Conservation (phyloP, 2,888 invertebrate genomes). For the Dicranocentrus wangi region DNA sequence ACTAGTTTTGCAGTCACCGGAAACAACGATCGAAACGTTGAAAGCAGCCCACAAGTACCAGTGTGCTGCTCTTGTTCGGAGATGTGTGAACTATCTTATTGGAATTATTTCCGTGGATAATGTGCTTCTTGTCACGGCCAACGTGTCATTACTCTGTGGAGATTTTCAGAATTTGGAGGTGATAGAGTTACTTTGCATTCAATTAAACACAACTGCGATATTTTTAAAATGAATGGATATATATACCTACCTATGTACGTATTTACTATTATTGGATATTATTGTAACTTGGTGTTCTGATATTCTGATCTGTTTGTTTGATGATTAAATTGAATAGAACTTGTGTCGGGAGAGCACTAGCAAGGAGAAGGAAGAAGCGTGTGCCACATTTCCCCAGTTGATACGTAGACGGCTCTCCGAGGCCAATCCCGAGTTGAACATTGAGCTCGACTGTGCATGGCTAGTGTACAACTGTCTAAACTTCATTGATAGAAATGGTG, state of each 20-base stretch:
- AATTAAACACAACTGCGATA: constrained; percentile 5
- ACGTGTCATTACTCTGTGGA: constrained; percentile 73
- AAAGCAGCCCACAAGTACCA: constrained; percentile 85
- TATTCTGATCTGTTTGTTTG: no score
- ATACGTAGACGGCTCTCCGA: constrained; percentile 43
- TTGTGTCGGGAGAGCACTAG: constrained; percentile 33
- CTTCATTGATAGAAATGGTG: constrained; percentile 79
- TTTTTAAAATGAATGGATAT: no score
- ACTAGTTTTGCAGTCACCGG: constrained; percentile 79
- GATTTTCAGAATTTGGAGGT: constrained; percentile 72
- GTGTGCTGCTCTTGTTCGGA: constrained; percentile 81
- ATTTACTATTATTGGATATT: no score
- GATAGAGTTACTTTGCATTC: background rate
- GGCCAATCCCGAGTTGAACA: constrained; percentile 42
- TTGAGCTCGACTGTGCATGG: constrained; percentile 77
- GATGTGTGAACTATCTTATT: constrained; percentile 82
- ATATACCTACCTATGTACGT: no score
- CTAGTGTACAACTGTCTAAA: constrained; percentile 82
- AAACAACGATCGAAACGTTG: constrained; percentile 82
- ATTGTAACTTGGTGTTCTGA: no score
- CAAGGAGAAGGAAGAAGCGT: constrained; percentile 21
- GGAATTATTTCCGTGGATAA: constrained; percentile 80
- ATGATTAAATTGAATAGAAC: no score
- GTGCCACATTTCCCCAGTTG: constrained; percentile 48
- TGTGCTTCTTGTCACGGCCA: constrained; percentile 81